These are phyloP conservation scores for Drosophila monieri DNA, from an alignment of 2,888 invertebrate genomes.

Conservation along the genomic window DNA sequence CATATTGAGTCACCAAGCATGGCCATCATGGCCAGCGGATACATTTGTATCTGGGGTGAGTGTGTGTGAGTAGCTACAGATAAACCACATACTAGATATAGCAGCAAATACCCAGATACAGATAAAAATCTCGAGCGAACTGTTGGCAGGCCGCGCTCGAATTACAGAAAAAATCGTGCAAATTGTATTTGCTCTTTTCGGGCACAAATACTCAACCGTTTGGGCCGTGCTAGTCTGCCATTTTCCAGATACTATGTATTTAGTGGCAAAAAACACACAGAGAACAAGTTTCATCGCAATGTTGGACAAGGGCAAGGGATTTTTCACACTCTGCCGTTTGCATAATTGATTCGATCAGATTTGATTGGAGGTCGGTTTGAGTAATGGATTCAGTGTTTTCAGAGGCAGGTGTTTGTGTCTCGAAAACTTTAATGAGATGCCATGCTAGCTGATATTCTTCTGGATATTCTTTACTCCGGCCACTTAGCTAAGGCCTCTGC, in stretches of 20 bases:
- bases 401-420: conserved; percentile 5
- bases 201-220: conserved; percentile 34
- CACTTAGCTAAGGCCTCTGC: too few species aligned
- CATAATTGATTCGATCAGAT: conserved; percentile 65
- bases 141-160: conserved; percentile 35
- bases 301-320: conserved; percentile 60
- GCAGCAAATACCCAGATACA: conserved; percentile 26
- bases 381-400: conserved; percentile 1
- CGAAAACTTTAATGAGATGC: conserved; percentile 40
- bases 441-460: conserved; percentile 2
- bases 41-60: conserved; percentile 45
- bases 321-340: conserved; percentile 73
- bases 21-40: conserved; percentile 69
- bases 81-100: conserved; percentile 36
- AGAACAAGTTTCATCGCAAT: conserved; percentile 56
- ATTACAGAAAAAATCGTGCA: conserved; percentile 73
- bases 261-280: conserved; percentile 37
- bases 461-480: too few species aligned
- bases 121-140: conserved; percentile 30
- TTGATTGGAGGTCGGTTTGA: conserved; percentile 29
- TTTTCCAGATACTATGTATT: conserved; percentile 32
- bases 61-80: conserved; percentile 33
- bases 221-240: conserved; percentile 23
- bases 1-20: conserved; percentile 71
- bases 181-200: conserved; percentile 73